Conservation (phyloP, 2,888 invertebrate genomes). For the Congeria kusceri region DNA sequence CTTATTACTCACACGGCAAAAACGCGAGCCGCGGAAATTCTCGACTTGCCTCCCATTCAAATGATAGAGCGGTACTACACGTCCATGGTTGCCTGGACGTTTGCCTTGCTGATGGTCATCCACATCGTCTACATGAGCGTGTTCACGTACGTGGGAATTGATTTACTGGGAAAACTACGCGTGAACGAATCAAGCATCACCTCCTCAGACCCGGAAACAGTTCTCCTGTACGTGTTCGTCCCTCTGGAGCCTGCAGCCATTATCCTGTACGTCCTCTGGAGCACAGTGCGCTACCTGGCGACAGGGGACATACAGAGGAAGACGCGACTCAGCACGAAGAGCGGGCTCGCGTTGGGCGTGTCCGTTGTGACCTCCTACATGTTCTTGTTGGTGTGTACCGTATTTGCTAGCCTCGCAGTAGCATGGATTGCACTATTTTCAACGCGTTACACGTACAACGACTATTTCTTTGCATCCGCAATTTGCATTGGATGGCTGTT, state of each 20-base stretch:
- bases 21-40: slow-evolving; percentile 74
- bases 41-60: slow-evolving; percentile 80
- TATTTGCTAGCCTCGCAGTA: slow-evolving; percentile 73
- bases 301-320: slow-evolving; percentile 43
- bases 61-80: slow-evolving; percentile 79
- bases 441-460: slow-evolving; percentile 66
- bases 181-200: slow-evolving; percentile 50
- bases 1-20: slow-evolving; percentile 73
- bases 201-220: slow-evolving; percentile 37
- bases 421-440: slow-evolving; percentile 77
- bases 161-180: slow-evolving; percentile 65
- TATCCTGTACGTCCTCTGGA: slow-evolving; percentile 63
- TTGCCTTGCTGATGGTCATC: slow-evolving; percentile 75
- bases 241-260: slow-evolving; percentile 75
- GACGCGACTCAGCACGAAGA: slow-evolving; percentile 40
- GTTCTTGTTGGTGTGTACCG: slow-evolving; percentile 51
- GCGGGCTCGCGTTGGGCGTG: slow-evolving; percentile 28
- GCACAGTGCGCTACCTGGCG: slow-evolving; percentile 37
- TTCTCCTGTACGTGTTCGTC: slow-evolving; percentile 70
- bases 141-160: slow-evolving; percentile 73
- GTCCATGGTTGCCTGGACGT: slow-evolving; percentile 78
- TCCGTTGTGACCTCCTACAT: slow-evolving; percentile 45
- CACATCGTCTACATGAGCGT: slow-evolving; percentile 82
- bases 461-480: slow-evolving; percentile 79
- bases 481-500: slow-evolving; percentile 82